Percentiles rank a stretch among this genome's conserved stretches.
Conservation (phyloP, 2,888 invertebrate genomes). For the Trissoscelio sp. region DNA sequence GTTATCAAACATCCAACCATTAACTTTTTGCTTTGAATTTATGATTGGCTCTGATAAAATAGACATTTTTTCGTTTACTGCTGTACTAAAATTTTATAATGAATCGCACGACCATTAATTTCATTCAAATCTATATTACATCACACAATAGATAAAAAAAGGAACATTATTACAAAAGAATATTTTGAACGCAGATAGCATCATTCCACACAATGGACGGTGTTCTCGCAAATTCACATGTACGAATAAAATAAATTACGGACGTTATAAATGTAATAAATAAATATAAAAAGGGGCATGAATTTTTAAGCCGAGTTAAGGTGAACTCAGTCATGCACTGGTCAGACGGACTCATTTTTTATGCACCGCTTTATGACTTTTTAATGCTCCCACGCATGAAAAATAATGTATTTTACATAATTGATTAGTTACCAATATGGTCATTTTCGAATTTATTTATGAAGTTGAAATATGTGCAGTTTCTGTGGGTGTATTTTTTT, state of each 20-base stretch:
- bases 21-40: slow-evolving; percentile 29
- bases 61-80: slow-evolving; percentile 21
- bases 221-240: slow-evolving; percentile 7
- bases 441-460: slow-evolving; percentile 30
- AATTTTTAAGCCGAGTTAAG: slow-evolving; percentile 21
- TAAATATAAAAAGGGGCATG: slow-evolving; percentile 19
- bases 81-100: slow-evolving; percentile 28
- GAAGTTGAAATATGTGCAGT: background rate
- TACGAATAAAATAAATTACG: slow-evolving; percentile 7
- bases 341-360: slow-evolving; percentile 43
- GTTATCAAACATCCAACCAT: slow-evolving; percentile 8
- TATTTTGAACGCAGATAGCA: slow-evolving; percentile 9
- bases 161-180: slow-evolving; percentile 23
- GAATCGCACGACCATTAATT: slow-evolving; percentile 29
- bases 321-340: slow-evolving; percentile 1
- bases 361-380: slow-evolving; percentile 51
- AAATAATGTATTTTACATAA: slow-evolving; percentile 58
- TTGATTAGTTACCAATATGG: slow-evolving; percentile 51
- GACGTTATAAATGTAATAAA: slow-evolving; percentile 18
- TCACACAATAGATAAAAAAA: slow-evolving; percentile 24
- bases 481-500: no score
- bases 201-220: slow-evolving; percentile 4
- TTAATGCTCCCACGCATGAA: slow-evolving; percentile 48
- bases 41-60: slow-evolving; percentile 25
- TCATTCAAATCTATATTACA: slow-evolving; percentile 21